Evolutionary conservation across 2,888 invertebrate genomes (phyloP), one percentile per base, ranked within the genome.

Genomic region (Phaonia tiefii): DNA sequence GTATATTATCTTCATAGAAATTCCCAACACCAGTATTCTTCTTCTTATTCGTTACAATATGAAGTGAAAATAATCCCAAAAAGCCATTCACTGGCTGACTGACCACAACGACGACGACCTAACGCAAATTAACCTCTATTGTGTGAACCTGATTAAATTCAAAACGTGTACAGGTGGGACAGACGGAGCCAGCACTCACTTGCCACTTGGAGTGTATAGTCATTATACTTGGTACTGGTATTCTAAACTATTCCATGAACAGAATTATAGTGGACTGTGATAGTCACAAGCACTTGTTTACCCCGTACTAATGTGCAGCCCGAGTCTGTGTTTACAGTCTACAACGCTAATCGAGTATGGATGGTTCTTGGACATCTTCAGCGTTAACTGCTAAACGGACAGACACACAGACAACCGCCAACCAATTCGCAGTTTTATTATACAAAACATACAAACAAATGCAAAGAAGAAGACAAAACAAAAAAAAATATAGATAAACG

Each of bases 71-170:
- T n/a, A n/a, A n/a, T n/a, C n/a, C n/a, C n/a, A n/a, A n/a, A n/a
- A n/a, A n/a, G n/a, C n/a, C n/a, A n/a, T n/a, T n/a, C n/a, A n/a
- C n/a, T n/a, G n/a, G n/a, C n/a, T n/a, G n/a, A n/a, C n/a, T 31
- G 31, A 31, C 31, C 4, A 31, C 31, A 8, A 31, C 31, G 31
- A 31, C 31, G 31, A 31, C 31, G 67, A 75, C 44, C 67, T 51
- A 72, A 60, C 22, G 71, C 66, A 79, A 75, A 79, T 79, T 79
- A 79, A 79, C 79, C 71, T 79, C 65, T 67, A 63, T 60, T 44
- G 25, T 44, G 25, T 71, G 51, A 79, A 71, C 70, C 71, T 67
- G 60, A 71, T 63, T 75, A 75, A 75, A 79, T 79, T 67, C 54
- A 42, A 79, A 79, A 79, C 79, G 71, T 79, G 70, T 67, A 67